These are phyloP conservation scores for Pristionchus maxplancki DNA, from an alignment of 2,888 invertebrate species.

Conservation along the genomic window DNA sequence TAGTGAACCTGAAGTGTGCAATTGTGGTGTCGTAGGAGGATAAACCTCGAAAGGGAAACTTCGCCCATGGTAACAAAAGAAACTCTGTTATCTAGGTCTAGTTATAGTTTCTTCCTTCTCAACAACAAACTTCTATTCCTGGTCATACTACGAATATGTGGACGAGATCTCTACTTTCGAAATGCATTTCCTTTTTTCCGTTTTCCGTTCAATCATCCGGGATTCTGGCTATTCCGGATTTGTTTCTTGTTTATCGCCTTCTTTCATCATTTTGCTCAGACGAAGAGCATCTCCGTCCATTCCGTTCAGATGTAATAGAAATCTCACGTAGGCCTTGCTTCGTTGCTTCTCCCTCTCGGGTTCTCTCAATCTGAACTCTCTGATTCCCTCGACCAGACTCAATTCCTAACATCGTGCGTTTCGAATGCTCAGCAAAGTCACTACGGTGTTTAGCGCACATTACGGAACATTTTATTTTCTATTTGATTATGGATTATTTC, in stretches of 20 bases:
- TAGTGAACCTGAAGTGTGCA: neutral
- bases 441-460: no score
- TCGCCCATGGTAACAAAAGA: neutral
- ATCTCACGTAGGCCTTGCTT: neutral
- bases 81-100: neutral
- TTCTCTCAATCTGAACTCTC: neutral
- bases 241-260: neutral
- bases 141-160: neutral
- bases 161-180: neutral
- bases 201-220: neutral
- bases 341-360: neutral
- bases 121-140: neutral
- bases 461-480: no score
- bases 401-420: no score
- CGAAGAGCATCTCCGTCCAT: neutral
- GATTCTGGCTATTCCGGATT: neutral
- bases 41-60: neutral
- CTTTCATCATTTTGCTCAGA: neutral
- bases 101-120: neutral
- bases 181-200: neutral
- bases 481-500: no score
- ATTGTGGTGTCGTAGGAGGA: neutral
- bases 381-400: neutral
- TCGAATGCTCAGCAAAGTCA: no score
- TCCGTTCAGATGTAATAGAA: neutral